phyloP scores from a whole-genome alignment of 2,888 invertebrate species.

The Harpalus rufipes region DNA sequence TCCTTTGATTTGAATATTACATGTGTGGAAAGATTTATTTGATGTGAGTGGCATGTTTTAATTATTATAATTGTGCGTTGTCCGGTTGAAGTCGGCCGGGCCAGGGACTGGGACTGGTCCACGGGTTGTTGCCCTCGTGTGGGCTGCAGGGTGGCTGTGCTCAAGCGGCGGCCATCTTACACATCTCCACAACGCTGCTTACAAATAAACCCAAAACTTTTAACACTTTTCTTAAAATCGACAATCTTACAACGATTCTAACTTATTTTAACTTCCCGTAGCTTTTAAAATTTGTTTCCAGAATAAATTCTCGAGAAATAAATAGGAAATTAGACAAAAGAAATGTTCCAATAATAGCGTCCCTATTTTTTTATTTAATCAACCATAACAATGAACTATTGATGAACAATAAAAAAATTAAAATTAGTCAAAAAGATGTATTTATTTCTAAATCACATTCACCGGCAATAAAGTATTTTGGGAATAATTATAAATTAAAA shows the following conservation, averaged over 20 bases:
- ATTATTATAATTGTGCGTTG: conserved; percentile 53
- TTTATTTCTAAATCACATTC: conserved; percentile 29
- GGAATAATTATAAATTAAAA: conserved; percentile 37
- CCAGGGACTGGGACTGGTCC: conserved; percentile 48
- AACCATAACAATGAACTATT: conserved; percentile 22
- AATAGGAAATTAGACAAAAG: conserved; percentile 10
- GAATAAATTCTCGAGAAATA: neutral
- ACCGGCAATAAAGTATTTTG: conserved; percentile 22
- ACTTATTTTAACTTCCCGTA: neutral
- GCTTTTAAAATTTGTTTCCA: neutral
- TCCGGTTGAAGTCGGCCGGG: conserved; percentile 8
- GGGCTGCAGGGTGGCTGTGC: conserved; percentile 69
- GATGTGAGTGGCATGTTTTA: conserved; percentile 41
- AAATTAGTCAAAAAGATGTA: conserved; percentile 24
- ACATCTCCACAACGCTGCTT: conserved; percentile 49
- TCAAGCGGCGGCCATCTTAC: conserved; percentile 69
- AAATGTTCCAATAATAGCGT: conserved; percentile 25
- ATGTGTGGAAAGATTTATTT: neutral
- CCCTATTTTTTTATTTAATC: conserved; percentile 24
- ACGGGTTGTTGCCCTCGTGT: conserved; percentile 70
- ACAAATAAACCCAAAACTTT: conserved; percentile 28
- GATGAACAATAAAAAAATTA: conserved; percentile 17
- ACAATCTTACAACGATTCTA: neutral
- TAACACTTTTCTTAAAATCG: conserved; percentile 8
- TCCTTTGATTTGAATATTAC: conserved; percentile 17